A percentile compares a stretch with the other conserved stretches of the same genome.
phyloP scores from a whole-genome alignment of 2,113 vertebrate species.

The Macrotus californicus region DNA sequence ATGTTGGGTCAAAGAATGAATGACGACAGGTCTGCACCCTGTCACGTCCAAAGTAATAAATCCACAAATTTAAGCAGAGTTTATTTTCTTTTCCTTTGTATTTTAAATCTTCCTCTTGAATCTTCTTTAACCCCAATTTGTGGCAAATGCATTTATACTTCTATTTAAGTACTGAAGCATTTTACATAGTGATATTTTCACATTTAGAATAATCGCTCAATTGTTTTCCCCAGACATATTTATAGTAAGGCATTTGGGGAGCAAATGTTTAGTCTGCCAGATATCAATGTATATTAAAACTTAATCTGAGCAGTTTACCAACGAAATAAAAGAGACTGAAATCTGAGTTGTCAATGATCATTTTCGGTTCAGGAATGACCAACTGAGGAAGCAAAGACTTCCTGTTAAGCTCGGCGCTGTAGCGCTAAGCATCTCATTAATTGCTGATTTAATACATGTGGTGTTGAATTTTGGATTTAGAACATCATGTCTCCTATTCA shows the following conservation, averaged over 20 bases:
- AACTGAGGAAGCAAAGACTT: neutral
- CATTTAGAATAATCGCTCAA: slow-evolving; percentile 11
- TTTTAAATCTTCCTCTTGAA: slow-evolving; percentile 34
- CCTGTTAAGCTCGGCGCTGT: neutral
- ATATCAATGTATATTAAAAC: neutral
- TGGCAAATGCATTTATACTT: slow-evolving; percentile 16
- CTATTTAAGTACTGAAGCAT: slow-evolving; percentile 31
- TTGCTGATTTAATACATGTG: neutral
- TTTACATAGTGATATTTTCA: slow-evolving; percentile 35
- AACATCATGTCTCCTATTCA: neutral
- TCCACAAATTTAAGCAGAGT: neutral
- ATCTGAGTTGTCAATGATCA: neutral
- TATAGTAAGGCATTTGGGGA: slow-evolving; percentile 18
- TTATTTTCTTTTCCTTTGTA: neutral
- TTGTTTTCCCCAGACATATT: slow-evolving; percentile 11
- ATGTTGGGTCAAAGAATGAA: neutral
- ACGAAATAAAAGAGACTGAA: neutral
- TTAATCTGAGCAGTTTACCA: slow-evolving; percentile 1
- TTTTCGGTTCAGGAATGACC: neutral
- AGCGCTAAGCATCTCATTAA: neutral
- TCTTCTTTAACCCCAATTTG: neutral
- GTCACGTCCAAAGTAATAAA: neutral
- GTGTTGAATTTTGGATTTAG: neutral
- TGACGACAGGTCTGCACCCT: neutral
- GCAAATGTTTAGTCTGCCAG: neutral